Evolutionary conservation across 2,888 invertebrate species (phyloP), one percentile per base, ranked within the genome.

Genomic region (Drosophila anomelani): DNA sequence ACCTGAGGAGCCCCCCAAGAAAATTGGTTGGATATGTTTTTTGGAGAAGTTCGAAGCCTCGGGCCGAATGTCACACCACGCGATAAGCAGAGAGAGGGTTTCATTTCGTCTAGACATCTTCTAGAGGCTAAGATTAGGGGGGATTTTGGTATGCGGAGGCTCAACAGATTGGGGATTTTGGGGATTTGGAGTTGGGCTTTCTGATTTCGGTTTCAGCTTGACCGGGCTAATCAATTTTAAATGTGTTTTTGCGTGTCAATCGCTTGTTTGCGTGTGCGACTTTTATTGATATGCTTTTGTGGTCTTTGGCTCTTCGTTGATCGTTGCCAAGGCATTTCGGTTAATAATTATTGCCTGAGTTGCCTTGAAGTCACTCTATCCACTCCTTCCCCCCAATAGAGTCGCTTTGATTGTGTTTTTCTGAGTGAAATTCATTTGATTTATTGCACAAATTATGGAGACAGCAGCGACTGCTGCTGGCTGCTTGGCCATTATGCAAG

Each of bases 221-320:
- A 61, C 74, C 60, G 75, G 75, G 75, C 89, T 85, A 86, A 86
- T 86, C 85, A 86, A 87, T 87, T 87, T 87, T 88, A 87, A 88
- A 89, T 89, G 89, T 85, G 73, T 81, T 88, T 88, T 87, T 81
- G 86, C 86, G 86, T 87, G 86, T 89, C 86, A 87, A 89, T 89
- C 83, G 89, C 88, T 88, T 85, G 81, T 88, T 87, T 89, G 86
- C 86, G 86, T 87, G 86, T 72, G 72, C 79, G 74, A 85, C 87
- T 83, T 73, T 86, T 88, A 84, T 84, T 84, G 88, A 88, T 86
- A 84, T 85, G 86, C 87, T 80, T 72, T 72, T 71, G 54, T 73
- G 43, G 73, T 47, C 62, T 73, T 38, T 44, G 46, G 58, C 51
- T 41, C 43, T 69, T 78, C 64, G 69, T 62, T 81, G 67, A 62